Percentiles rank a stretch among this genome's conserved stretches.
phyloP scores from a whole-genome alignment of 1,140 invertebrate species.

The Acyrthosiphon pisum region DNA sequence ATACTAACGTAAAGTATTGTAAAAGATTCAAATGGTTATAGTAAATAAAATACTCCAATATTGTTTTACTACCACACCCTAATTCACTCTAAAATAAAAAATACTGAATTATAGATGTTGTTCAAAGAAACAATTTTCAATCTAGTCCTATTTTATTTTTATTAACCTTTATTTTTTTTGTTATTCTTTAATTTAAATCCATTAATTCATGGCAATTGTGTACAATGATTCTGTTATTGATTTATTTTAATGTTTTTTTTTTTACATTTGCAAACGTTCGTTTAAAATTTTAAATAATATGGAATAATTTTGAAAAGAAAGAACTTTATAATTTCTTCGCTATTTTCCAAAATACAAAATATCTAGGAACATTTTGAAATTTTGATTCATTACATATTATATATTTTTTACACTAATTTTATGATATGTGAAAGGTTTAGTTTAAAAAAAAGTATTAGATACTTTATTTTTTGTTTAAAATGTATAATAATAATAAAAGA shows the following conservation, averaged over 20 bases:
- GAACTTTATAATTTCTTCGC: not conserved
- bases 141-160: constrained; percentile 14
- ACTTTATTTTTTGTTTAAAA: not conserved
- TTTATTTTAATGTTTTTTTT: not conserved
- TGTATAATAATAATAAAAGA: not conserved
- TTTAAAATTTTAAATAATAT: not conserved
- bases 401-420: constrained; percentile 33
- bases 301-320: not conserved
- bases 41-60: not conserved
- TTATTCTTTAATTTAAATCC: not conserved
- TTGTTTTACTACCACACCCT: not conserved
- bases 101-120: not conserved
- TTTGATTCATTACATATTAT: not conserved
- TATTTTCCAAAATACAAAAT: not conserved
- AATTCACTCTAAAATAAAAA: not conserved
- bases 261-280: not conserved
- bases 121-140: not conserved
- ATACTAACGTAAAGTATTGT: not conserved
- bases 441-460: not conserved
- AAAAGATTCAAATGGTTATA: not conserved
- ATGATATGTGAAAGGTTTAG: not conserved
- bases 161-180: not conserved
- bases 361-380: not conserved
- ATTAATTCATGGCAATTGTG: not conserved
- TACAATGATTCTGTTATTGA: not conserved